phyloP scores from a whole-genome alignment of 2,113 vertebrate genomes.

The Cololabis saira region DNA sequence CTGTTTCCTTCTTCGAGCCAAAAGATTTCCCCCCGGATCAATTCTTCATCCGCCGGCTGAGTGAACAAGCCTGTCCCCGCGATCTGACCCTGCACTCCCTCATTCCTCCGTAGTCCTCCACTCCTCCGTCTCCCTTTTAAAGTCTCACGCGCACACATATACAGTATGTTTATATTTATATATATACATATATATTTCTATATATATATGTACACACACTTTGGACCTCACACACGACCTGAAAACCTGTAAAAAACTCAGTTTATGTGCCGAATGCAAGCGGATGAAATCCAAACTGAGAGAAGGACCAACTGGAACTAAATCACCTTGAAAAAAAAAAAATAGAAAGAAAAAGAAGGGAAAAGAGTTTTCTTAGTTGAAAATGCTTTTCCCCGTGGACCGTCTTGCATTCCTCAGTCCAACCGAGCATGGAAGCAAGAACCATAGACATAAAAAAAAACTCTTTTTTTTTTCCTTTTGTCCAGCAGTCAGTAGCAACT shows the following conservation, averaged over 20 bases:
- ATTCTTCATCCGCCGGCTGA: conserved; percentile 67
- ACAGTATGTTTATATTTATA: background rate
- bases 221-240: conserved; percentile 66
- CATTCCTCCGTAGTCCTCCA: conserved; percentile 67
- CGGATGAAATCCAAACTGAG: conserved; percentile 49
- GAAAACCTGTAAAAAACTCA: conserved; percentile 69
- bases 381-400: conserved; percentile 51
- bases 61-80: conserved; percentile 69
- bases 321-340: conserved; percentile 9
- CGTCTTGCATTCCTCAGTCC: conserved; percentile 57
- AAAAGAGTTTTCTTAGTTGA: conserved; percentile 35
- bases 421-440: conserved; percentile 36
- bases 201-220: background rate
- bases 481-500: conserved; percentile 28
- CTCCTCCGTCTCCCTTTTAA: conserved; percentile 43
- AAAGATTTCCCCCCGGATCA: conserved; percentile 63
- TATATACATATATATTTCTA: no score
- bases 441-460: conserved; percentile 33
- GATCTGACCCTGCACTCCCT: conserved; percentile 72
- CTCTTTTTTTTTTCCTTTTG: conserved; percentile 22
- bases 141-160: conserved; percentile 14
- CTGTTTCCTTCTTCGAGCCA: conserved; percentile 41
- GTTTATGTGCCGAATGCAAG: conserved; percentile 52
- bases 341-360: background rate
- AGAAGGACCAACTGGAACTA: conserved; percentile 33